Percentiles rank a stretch among this genome's conserved stretches.
Conservation (phyloP, 2,113 vertebrate species). For the Eurypyga helias region DNA sequence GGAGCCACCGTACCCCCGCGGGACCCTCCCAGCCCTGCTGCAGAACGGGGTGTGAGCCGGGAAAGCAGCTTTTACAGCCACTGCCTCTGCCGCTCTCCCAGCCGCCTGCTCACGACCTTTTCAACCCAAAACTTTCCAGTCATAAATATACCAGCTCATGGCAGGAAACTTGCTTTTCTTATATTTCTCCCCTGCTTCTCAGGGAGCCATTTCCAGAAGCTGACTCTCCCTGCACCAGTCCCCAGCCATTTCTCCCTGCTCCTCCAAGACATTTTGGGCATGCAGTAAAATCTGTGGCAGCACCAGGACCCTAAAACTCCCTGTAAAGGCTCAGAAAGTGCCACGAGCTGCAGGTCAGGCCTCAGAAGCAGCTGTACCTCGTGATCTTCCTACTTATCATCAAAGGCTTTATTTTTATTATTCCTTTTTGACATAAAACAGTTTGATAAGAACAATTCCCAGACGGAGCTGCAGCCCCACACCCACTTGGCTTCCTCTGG, state of each 20-base stretch:
- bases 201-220: not conserved
- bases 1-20: accelerated
- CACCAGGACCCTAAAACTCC: not conserved
- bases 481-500: conserved; percentile 10
- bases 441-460: conserved; percentile 37
- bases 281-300: not conserved
- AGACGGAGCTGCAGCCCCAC: not conserved
- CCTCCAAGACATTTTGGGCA: not conserved
- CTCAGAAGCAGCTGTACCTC: not conserved
- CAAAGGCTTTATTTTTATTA: not conserved
- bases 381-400: not conserved
- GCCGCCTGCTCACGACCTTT: not conserved
- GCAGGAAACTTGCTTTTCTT: conserved; percentile 19
- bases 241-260: not conserved
- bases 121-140: conserved; percentile 14
- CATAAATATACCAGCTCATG: not conserved
- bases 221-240: accelerated
- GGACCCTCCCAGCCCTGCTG: not conserved
- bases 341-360: not conserved
- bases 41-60: accelerated
- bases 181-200: not conserved
- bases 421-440: not conserved
- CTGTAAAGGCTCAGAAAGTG: not conserved
- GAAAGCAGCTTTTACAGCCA: not conserved
- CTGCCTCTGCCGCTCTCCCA: not conserved